A percentile compares a stretch with the other conserved stretches of the same genome.
Evolutionary conservation across 2,888 invertebrate genomes (phyloP).

Genomic region (Frankliniella fusca): DNA sequence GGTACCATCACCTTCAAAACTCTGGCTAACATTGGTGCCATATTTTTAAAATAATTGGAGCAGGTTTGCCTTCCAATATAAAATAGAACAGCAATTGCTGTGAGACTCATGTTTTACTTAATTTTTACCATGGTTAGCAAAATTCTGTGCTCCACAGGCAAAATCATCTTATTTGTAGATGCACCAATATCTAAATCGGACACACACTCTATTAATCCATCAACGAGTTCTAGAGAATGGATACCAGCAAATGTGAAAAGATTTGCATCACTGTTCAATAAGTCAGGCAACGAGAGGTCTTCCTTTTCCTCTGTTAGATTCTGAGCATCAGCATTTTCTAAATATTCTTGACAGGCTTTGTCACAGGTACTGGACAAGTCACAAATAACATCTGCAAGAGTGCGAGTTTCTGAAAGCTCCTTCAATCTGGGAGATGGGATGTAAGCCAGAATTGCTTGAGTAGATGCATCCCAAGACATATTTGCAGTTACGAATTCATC

Average conservation of each 20-base stretch:
- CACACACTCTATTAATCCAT: neutral
- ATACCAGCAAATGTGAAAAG: neutral
- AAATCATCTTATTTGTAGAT: neutral
- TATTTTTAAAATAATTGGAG: neutral
- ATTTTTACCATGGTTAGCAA: neutral
- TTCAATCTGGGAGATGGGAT: neutral
- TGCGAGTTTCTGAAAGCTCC: neutral
- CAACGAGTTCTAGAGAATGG: neutral
- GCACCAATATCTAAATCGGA: neutral
- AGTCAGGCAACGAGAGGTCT: neutral
- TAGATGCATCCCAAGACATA: neutral
- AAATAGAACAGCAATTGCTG: neutral
- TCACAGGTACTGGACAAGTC: neutral
- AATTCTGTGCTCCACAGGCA: neutral
- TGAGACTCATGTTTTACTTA: neutral
- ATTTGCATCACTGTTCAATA: neutral
- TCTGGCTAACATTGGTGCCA: constrained; percentile 14
- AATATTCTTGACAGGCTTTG: neutral
- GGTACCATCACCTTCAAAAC: constrained; percentile 28
- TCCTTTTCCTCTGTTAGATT: neutral
- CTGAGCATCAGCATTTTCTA: neutral
- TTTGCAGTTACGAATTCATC: neutral
- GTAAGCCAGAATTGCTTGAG: neutral
- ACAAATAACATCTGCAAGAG: neutral
- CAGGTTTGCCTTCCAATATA: neutral